Evolutionary conservation across 64 coral and sea anemone species (phyloP).

Genomic region (Montipora cactus): DNA sequence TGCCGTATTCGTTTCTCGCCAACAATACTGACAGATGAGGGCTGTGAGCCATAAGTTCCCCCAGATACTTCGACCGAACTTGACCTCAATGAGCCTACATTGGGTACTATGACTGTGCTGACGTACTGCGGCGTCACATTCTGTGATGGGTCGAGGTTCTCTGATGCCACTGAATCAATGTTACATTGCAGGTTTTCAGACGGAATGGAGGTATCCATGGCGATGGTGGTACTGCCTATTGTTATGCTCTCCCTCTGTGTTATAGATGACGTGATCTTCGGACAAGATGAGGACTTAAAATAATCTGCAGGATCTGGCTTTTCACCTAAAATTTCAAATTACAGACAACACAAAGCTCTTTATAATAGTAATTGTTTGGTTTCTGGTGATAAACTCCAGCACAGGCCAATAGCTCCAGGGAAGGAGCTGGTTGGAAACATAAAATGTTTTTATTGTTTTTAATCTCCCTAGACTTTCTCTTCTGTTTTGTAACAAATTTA

Average conservation of each 20-base stretch:
- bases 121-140: conserved; percentile 13
- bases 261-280: conserved; percentile 68
- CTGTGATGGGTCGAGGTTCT: conserved; percentile 92
- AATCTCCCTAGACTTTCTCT: too few species aligned
- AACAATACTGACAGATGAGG: conserved; percentile 66
- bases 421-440: too few species aligned
- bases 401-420: too few species aligned
- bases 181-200: conserved; percentile 56
- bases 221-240: conserved; percentile 68
- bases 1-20: conserved; percentile 81
- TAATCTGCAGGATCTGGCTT: conserved; percentile 93
- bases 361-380: too few species aligned
- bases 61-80: conserved; percentile 33
- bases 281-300: conserved; percentile 92
- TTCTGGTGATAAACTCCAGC: too few species aligned
- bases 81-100: conserved; percentile 31
- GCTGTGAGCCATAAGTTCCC: conserved; percentile 40
- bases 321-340: conserved; percentile 70
- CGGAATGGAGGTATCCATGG: conserved; percentile 65
- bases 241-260: conserved; percentile 82
- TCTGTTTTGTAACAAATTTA: too few species aligned
- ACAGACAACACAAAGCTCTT: neutral
- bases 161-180: conserved; percentile 84
- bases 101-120: conserved; percentile 2
- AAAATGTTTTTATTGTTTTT: too few species aligned